Conservation (phyloP, 2,797 vertebrate genomes). For the Pseudochirops corinnae region DNA sequence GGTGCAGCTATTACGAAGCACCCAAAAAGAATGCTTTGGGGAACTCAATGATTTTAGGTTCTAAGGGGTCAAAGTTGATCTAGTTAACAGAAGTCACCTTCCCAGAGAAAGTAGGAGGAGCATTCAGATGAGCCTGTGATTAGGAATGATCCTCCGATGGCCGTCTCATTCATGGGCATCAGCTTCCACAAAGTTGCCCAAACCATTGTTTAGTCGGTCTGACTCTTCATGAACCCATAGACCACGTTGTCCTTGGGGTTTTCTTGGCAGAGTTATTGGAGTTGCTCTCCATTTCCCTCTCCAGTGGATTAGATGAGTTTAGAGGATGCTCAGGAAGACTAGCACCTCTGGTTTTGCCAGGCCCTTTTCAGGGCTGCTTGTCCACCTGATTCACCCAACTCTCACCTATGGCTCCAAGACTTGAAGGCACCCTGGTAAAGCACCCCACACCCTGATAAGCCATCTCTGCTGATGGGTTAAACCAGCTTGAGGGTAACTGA, state of each 20-base stretch:
- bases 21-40: conserved; percentile 1
- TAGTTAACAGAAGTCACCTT: conserved; percentile 9
- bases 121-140: conserved; percentile 51
- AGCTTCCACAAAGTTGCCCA: conserved; percentile 13
- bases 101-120: neutral
- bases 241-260: neutral
- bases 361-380: neutral
- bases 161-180: conserved; percentile 8
- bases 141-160: neutral
- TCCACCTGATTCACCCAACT: neutral
- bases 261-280: neutral
- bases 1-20: neutral
- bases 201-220: neutral
- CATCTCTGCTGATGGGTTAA: neutral
- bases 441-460: neutral
- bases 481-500: neutral
- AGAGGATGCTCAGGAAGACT: neutral
- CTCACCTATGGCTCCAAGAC: neutral
- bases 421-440: no score
- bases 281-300: neutral
- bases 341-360: neutral
- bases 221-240: neutral
- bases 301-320: neutral
- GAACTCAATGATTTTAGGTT: conserved; percentile 26
- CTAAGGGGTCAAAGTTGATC: conserved; percentile 22